Evolutionary conservation across 2,113 vertebrate genomes (phyloP).

Genomic region (Riparia riparia): DNA sequence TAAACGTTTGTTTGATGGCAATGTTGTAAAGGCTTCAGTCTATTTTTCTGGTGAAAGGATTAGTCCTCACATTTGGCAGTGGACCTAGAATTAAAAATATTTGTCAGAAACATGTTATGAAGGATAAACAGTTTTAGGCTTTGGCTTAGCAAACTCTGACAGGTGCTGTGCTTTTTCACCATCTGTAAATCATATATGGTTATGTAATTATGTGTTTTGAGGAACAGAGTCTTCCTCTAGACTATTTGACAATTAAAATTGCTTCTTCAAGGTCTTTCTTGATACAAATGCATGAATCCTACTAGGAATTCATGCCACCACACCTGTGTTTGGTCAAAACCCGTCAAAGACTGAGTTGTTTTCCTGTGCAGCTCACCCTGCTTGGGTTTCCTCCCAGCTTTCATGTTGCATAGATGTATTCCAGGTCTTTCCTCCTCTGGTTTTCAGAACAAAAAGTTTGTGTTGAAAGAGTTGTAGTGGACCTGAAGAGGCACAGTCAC

Average conservation of each 20-base stretch:
- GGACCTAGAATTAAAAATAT: neutral
- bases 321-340: constrained; percentile 23
- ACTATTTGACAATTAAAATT: neutral
- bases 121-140: neutral
- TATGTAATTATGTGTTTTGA: neutral
- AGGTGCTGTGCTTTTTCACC: neutral
- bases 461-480: neutral
- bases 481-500: neutral
- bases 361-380: neutral
- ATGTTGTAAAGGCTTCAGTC: neutral
- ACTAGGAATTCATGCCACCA: neutral
- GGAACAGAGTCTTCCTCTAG: neutral
- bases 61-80: neutral
- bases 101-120: neutral
- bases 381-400: neutral
- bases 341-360: neutral
- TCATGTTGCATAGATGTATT: neutral
- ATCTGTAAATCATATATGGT: neutral
- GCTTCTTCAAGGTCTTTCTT: neutral
- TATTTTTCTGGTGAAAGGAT: neutral
- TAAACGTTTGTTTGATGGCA: neutral
- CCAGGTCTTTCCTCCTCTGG: neutral
- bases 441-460: neutral
- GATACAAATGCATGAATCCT: neutral
- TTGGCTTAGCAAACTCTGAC: neutral